phyloP scores from a whole-genome alignment of 1,140 invertebrate genomes.

The Drosophila orena region DNA sequence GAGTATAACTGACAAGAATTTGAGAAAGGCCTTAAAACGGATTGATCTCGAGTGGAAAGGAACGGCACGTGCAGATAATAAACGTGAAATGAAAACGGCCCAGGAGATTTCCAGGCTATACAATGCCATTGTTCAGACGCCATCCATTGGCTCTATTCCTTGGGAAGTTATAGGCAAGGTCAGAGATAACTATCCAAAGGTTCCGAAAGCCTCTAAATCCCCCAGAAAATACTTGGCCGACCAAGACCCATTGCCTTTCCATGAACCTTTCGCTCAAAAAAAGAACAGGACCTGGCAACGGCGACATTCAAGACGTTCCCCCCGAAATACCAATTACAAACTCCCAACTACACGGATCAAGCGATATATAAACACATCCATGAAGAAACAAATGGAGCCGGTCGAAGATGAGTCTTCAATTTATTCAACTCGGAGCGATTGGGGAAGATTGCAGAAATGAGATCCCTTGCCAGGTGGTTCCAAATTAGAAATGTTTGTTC shows the following conservation, averaged over 20 bases:
- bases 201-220: background rate
- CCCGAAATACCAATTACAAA: background rate
- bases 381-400: background rate
- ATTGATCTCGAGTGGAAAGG: background rate
- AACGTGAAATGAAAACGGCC: background rate
- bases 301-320: conserved; percentile 19
- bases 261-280: conserved; percentile 19
- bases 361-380: background rate
- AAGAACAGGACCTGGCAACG: conserved; percentile 28
- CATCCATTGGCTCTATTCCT: background rate
- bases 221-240: conserved; percentile 8
- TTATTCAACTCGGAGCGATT: background rate
- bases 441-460: background rate
- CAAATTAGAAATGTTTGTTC: background rate
- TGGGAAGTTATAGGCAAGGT: background rate
- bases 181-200: background rate
- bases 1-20: background rate
- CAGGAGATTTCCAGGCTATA: conserved; percentile 1
- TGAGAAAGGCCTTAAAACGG: background rate
- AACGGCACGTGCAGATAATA: background rate
- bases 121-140: background rate
- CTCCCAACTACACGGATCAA: background rate
- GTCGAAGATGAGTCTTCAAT: background rate
- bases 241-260: conserved; percentile 12
- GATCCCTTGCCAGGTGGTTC: background rate